Evolutionary conservation across 2,797 vertebrate species (phyloP).

Genomic region (Bufotes viridis): DNA sequence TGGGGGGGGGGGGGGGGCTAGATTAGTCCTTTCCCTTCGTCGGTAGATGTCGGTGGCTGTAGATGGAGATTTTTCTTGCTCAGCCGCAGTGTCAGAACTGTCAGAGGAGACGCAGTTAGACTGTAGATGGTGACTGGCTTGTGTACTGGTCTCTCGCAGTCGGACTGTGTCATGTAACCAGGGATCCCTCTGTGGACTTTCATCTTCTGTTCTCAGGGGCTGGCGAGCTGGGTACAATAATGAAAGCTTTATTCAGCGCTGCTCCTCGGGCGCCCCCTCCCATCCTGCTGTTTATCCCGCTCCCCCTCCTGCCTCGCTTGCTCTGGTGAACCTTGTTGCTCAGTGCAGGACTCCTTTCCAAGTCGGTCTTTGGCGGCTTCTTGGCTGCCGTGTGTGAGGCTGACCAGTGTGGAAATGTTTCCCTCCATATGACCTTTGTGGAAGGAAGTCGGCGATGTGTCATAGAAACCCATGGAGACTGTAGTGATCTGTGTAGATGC

Average conservation of each 20-base stretch:
- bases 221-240: constrained; percentile 37
- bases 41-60: not conserved
- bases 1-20: not conserved
- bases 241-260: constrained; percentile 33
- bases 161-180: not conserved
- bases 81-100: not conserved
- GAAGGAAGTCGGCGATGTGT: not conserved
- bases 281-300: not conserved
- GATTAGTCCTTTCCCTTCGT: not conserved
- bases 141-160: not conserved
- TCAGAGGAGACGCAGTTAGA: not conserved
- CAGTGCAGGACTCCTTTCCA: not conserved
- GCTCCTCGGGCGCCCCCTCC: not conserved
- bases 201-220: constrained; percentile 1
- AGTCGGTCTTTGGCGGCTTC: not conserved
- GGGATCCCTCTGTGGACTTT: constrained; percentile 32
- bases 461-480: not conserved
- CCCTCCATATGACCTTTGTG: constrained; percentile 19
- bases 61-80: not conserved
- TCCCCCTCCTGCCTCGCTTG: not conserved
- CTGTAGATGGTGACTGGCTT: not conserved
- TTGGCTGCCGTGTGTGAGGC: not conserved
- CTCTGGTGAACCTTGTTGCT: not conserved
- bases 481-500: not conserved
- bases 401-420: constrained; percentile 7